A percentile compares a stretch with the other conserved stretches of the same genome.
Conservation (phyloP, 2,888 invertebrate species). For the Empis livida region DNA sequence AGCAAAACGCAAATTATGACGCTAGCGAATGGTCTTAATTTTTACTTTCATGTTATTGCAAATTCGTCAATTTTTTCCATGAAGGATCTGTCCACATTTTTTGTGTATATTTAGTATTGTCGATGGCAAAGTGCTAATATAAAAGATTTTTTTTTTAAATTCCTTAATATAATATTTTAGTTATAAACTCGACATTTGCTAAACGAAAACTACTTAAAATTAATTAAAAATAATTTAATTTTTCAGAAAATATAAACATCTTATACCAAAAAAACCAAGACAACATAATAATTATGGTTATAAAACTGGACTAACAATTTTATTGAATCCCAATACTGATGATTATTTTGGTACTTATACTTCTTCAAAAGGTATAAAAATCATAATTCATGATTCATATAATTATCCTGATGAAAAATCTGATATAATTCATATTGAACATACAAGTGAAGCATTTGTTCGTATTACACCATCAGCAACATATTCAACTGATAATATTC, state of each 20-base stretch:
- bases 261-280: slow-evolving; percentile 32
- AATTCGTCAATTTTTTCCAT: too few relatives aligned
- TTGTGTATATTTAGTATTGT: too few relatives aligned
- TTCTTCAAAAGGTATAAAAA: slow-evolving; percentile 44
- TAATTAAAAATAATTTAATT: neutral
- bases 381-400: slow-evolving; percentile 47
- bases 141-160: too few relatives aligned
- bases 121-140: too few relatives aligned
- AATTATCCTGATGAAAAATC: slow-evolving; percentile 45
- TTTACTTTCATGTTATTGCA: too few relatives aligned
- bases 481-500: slow-evolving; percentile 41
- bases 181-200: too few relatives aligned
- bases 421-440: slow-evolving; percentile 40
- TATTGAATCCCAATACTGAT: slow-evolving; percentile 38
- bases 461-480: slow-evolving; percentile 46
- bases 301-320: slow-evolving; percentile 45
- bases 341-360: slow-evolving; percentile 47
- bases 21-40: too few relatives aligned
- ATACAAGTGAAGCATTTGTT: slow-evolving; percentile 42
- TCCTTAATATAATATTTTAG: too few relatives aligned
- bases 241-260: slow-evolving; percentile 11
- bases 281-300: slow-evolving; percentile 48
- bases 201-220: too few relatives aligned
- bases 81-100: too few relatives aligned
- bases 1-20: too few relatives aligned